Conservation (phyloP, 2,113 vertebrate species). For the Mellivora capensis region DNA sequence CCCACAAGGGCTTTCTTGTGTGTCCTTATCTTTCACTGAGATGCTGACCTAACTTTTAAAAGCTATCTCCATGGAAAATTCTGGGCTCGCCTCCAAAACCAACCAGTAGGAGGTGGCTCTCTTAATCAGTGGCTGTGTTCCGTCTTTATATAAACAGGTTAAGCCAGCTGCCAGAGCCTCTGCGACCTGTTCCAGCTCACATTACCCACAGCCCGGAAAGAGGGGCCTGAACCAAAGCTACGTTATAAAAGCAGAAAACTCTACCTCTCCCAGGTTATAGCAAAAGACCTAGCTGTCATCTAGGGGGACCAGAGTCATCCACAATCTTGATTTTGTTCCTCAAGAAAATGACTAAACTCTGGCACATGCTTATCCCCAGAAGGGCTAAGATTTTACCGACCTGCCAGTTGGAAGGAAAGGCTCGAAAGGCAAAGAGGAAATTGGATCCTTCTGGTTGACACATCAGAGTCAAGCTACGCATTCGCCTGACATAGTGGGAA, state of each 20-base stretch:
- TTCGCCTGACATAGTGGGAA: background rate
- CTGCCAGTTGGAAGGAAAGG: background rate
- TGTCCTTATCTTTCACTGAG: constrained; percentile 71
- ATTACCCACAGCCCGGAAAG: constrained; percentile 64
- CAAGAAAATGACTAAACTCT: background rate
- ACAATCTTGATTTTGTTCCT: background rate
- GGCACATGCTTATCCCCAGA: background rate
- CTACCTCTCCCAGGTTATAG: background rate
- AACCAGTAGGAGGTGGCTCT: constrained; percentile 77
- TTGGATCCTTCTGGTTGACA: background rate
- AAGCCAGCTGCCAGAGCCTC: constrained; percentile 72
- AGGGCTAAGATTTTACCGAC: background rate
- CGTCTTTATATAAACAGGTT: constrained; percentile 77
- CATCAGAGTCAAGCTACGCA: background rate
- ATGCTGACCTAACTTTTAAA: constrained; percentile 75
- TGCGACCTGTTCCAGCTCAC: constrained; percentile 61
- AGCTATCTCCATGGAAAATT: constrained; percentile 76
- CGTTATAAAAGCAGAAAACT: constrained; percentile 42
- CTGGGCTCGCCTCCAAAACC: constrained; percentile 75
- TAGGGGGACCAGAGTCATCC: background rate
- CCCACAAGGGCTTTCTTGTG: constrained; percentile 72
- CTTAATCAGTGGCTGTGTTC: constrained; percentile 75
- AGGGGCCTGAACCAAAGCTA: constrained; percentile 50
- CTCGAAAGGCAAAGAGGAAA: constrained; percentile 4
- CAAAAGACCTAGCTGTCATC: background rate